phyloP scores from a whole-genome alignment of 2,797 vertebrate genomes.

The Squalus acanthias region DNA sequence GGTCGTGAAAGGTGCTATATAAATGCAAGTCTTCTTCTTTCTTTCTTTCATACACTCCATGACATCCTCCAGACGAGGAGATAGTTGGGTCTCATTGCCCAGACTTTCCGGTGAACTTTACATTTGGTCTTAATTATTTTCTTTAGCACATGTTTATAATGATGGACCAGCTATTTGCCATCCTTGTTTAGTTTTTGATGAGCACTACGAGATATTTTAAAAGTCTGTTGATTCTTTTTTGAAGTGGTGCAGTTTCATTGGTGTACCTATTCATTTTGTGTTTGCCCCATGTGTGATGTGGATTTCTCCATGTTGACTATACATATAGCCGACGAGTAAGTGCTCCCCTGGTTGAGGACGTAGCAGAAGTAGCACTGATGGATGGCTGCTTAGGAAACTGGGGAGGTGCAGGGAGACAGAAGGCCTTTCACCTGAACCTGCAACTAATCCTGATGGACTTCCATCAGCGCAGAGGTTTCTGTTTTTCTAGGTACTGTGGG shows the following conservation, averaged over 20 bases:
- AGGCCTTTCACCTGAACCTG: not conserved
- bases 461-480: not conserved
- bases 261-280: not conserved
- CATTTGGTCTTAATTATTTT: not conserved
- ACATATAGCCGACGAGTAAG: too few relatives aligned
- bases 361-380: not conserved
- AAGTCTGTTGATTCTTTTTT: not conserved
- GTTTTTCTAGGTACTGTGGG: not conserved
- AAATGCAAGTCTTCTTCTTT: too few relatives aligned
- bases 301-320: not conserved
- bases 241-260: not conserved
- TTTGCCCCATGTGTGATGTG: not conserved
- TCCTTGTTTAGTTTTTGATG: not conserved
- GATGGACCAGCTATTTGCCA: not conserved
- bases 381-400: not conserved
- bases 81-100: not conserved
- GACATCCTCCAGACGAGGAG: not conserved
- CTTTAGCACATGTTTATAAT: not conserved
- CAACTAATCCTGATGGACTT: not conserved
- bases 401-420: not conserved
- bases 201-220: not conserved
- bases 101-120: not conserved
- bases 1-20: too few relatives aligned
- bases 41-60: not conserved
- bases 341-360: too few relatives aligned